These are phyloP conservation scores for Andrena camellia DNA, from an alignment of 2,888 invertebrate genomes.

Conservation along the genomic window DNA sequence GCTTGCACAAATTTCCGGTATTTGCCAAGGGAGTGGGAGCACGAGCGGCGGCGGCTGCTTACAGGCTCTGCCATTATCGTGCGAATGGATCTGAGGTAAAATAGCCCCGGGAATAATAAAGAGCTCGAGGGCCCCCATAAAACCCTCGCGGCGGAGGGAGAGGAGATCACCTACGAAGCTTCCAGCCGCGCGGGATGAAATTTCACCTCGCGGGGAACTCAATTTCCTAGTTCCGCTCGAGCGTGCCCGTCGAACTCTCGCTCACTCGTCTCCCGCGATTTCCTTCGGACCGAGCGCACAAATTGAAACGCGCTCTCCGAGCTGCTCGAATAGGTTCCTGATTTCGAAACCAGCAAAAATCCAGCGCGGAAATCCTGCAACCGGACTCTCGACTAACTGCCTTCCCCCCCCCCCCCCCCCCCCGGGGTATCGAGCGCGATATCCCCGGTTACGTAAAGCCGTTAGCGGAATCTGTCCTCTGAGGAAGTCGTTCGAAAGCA, in stretches of 20 bases:
- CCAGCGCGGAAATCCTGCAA: slow-evolving; percentile 49
- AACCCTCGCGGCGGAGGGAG: neutral
- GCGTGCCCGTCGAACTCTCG: slow-evolving; percentile 13
- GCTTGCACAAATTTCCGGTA: slow-evolving; percentile 76
- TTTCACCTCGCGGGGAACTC: slow-evolving; percentile 21
- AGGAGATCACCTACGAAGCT: slow-evolving; percentile 34
- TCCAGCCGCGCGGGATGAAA: slow-evolving; percentile 25
- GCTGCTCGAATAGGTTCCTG: slow-evolving; percentile 53
- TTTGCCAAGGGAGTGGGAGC: slow-evolving; percentile 69
- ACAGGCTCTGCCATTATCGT: slow-evolving; percentile 63
- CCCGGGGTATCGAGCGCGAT: slow-evolving; percentile 37
- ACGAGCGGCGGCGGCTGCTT: slow-evolving; percentile 61
- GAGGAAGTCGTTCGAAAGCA: slow-evolving; percentile 48
- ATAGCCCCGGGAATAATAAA: slow-evolving; percentile 43
- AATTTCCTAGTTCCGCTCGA: slow-evolving; percentile 22
- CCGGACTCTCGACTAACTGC: neutral
- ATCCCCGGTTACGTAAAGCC: slow-evolving; percentile 57
- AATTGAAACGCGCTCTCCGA: slow-evolving; percentile 26
- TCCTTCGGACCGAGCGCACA: slow-evolving; percentile 19
- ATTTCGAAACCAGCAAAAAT: slow-evolving; percentile 58
- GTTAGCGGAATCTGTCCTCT: slow-evolving; percentile 16
- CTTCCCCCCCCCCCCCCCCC: slow-evolving; percentile 24
- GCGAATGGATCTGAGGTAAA: slow-evolving; percentile 57
- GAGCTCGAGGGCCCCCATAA: slow-evolving; percentile 29
- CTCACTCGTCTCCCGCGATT: slow-evolving; percentile 1